Evolutionary conservation across 35 echinoderm and acorn worm species (phyloP).

Genomic region (Heliocidaris tuberculata): DNA sequence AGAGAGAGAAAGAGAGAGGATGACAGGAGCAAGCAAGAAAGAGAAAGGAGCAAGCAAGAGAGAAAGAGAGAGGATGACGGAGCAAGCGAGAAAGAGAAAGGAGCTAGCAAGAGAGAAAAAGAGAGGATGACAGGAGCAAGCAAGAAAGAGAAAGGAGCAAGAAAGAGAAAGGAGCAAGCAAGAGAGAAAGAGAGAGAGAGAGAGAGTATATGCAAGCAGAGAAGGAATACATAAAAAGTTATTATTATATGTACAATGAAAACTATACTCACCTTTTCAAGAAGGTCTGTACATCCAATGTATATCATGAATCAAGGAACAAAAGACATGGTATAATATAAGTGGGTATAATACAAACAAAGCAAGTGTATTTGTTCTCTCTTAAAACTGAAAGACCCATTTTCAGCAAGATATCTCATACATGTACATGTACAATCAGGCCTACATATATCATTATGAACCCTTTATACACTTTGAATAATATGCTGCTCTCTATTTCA

Average conservation of each 20-base stretch:
- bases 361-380: neutral
- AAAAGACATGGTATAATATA: neutral
- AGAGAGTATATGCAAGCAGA: too few relatives aligned
- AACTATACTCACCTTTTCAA: slow-evolving; percentile 73
- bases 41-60: neutral
- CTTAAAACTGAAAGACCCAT: neutral
- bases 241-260: too few relatives aligned
- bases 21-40: neutral
- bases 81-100: neutral
- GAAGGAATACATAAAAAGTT: too few relatives aligned
- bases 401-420: neutral
- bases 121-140: neutral
- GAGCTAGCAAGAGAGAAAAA: too few relatives aligned
- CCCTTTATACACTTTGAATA: too few relatives aligned
- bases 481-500: too few relatives aligned
- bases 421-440: too few relatives aligned
- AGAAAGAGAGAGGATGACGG: neutral
- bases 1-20: neutral
- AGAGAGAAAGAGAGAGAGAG: neutral
- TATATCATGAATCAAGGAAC: neutral
- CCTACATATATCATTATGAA: too few relatives aligned
- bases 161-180: neutral
- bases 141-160: neutral
- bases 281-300: slow-evolving; percentile 60
- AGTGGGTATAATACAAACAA: neutral